Base-by-base conservation (phyloP, 2,113 vertebrate genomes). In the Chloropsis cyanopogon region DNA sequence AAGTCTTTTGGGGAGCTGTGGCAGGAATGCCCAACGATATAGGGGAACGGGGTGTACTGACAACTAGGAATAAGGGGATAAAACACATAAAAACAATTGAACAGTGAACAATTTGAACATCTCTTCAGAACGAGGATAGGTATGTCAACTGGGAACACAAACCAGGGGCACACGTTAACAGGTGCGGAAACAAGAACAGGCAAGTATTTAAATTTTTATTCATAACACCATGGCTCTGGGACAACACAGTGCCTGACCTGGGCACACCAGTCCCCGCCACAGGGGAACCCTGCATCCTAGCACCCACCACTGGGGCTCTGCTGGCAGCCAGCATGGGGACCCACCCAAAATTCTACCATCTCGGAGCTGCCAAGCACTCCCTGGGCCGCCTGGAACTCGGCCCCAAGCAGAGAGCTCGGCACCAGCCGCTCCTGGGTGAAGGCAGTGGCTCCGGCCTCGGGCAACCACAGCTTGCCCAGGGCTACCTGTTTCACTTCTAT, bases 391-490 rank as follows among this genome's bases (percentile, higher is more conserved):
- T 3, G 2, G 72, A 39, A 14, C 15, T 24, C 3, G 1, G 42
- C 28, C n/a, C 33, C 1, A 2, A 37, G 37, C 37, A 37, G 37
- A 37, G 72, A 39, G 11, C 15, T 24, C 3, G 1, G 42, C 28
- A 28, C n/a, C 1, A 3, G 26, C 1, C 1, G 41, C 42, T 59
- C 33, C 25, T 2, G 7, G 42, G 15, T 7, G 13, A 37, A 60
- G 42, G 25, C 3, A 2, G n/a, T n/a, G n/a, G n/a, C n/a, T n/a
- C 33, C 0, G 1, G n/a, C 56, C 26, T 49, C 0, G 3, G 26
- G 26, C n/a, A 39, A 44, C 26, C 73, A 15, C 12, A 61, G 16
- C 22, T 39, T 4, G 3, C 17, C 7, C 57, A 50, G 35, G 22
- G 10, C 35, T 3, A 0, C 17, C 23, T 63, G 22, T n/a, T 86